Percentiles rank a stretch among this genome's conserved stretches.
phyloP scores from a whole-genome alignment of 2,888 invertebrate species.

The Eupeodes luniger region DNA sequence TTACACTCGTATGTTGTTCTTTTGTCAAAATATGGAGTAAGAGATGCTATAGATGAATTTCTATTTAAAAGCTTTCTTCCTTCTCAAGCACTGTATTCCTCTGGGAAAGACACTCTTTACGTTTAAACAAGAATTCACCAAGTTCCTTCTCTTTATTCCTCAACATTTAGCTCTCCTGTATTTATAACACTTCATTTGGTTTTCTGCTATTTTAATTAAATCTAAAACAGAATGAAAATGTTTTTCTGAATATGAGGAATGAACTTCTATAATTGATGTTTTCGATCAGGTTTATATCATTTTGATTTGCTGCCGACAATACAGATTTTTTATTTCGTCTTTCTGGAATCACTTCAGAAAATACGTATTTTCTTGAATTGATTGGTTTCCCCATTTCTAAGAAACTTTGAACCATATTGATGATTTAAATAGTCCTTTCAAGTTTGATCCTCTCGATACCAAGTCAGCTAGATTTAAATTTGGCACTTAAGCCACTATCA shows the following conservation, averaged over 20 bases:
- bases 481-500: no score
- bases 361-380: no score
- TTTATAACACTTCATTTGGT: conserved; percentile 1
- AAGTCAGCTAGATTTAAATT: no score
- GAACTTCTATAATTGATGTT: background rate
- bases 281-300: background rate
- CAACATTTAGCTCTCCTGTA: background rate
- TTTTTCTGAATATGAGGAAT: background rate
- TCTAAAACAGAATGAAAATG: background rate
- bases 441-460: no score
- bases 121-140: background rate
- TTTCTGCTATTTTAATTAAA: background rate
- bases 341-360: no score
- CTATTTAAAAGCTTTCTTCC: background rate
- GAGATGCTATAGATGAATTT: background rate
- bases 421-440: no score
- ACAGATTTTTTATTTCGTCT: background rate
- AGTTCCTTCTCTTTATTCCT: background rate
- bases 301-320: background rate
- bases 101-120: background rate
- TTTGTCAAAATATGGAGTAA: background rate
- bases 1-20: background rate
- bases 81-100: background rate
- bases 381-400: no score
- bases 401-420: no score